These are phyloP conservation scores for Manis crassicaudata DNA, from an alignment of 2,797 vertebrate genomes.

Conservation along the genomic window DNA sequence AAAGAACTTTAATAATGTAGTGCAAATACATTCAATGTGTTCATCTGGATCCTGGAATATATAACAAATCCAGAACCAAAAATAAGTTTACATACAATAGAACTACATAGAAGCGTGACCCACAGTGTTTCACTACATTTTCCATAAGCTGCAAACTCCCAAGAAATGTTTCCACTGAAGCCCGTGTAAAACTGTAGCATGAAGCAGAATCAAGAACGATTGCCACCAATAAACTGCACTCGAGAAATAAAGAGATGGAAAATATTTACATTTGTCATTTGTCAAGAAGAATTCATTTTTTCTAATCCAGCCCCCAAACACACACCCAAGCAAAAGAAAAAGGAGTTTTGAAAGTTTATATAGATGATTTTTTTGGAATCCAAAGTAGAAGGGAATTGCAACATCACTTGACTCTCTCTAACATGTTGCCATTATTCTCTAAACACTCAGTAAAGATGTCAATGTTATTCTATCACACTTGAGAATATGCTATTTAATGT, in stretches of 20 bases:
- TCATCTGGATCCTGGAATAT: conserved; percentile 66
- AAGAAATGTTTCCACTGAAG: conserved; percentile 71
- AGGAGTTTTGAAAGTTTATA: conserved; percentile 51
- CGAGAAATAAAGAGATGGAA: conserved; percentile 61
- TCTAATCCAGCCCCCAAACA: neutral
- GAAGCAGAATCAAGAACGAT: conserved; percentile 76
- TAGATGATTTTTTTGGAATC: neutral
- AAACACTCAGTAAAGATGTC: neutral
- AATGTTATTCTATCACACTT: neutral
- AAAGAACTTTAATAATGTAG: neutral
- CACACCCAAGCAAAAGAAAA: neutral
- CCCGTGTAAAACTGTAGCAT: conserved; percentile 71
- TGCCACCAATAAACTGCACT: conserved; percentile 55
- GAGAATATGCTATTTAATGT: neutral
- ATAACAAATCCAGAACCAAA: conserved; percentile 74
- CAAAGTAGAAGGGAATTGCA: conserved; percentile 48
- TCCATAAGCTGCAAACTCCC: conserved; percentile 63
- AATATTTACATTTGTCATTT: conserved; percentile 41
- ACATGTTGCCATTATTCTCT: conserved; percentile 30
- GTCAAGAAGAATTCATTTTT: conserved; percentile 60
- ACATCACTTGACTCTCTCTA: conserved; percentile 11
- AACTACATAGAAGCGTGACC: conserved; percentile 74
- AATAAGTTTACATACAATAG: conserved; percentile 71
- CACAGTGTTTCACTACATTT: conserved; percentile 72
- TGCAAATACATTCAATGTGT: conserved; percentile 60